Base-by-base conservation (phyloP, 2,113 vertebrate genomes). In the Gobiocypris rarus region DNA sequence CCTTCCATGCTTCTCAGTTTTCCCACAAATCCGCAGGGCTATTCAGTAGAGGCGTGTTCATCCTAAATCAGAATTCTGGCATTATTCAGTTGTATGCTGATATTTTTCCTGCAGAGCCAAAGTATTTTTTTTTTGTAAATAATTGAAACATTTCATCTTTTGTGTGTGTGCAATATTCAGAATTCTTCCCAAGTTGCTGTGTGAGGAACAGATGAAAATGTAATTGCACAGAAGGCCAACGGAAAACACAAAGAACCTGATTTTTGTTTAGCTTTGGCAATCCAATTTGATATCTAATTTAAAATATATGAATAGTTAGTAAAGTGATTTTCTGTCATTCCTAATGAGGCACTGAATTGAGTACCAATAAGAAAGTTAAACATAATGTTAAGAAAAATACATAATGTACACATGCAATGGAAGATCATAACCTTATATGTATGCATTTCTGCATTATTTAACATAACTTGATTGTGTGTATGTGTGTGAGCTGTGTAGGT, bases 401-500 rank as follows among this genome's bases (percentile, higher is more conserved):
- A 81, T 81, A 11, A 52, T 70, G 65, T 52, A 38, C 63, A 69
- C 31, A 67, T 31, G 24, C 41, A 1, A 14, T 34, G 1, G n/a
- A 34, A 54, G 22, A 38, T 67, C 79, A 70, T 70, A 56, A 69
- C 61, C 79, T 28, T 69, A 14, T 34, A 70, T 15, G 63, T 8
- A 67, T 17, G 26, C 10, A 31, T 54, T 70, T 81, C 45, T 81
- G 80, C 58, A 79, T 79, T 79, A 65, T 48, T 79, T 63, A 79
- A 65, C 58, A 59, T 61, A 79, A 71, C 59, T 41, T 34, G 63
- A 56, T 31, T 84, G 6, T 9, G 26, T 52, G 73, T 59, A 17
- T 77, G 61, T 84, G 63, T 71, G 61, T 71, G 38, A 38, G 52
- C 61, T 54, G 80, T 24, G 80, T 82, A 50, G 80, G 80, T 34